Evolutionary conservation across 2,113 vertebrate genomes (phyloP), one percentile per base, ranked within the genome.

Genomic region (Bostrychus sinensis): DNA sequence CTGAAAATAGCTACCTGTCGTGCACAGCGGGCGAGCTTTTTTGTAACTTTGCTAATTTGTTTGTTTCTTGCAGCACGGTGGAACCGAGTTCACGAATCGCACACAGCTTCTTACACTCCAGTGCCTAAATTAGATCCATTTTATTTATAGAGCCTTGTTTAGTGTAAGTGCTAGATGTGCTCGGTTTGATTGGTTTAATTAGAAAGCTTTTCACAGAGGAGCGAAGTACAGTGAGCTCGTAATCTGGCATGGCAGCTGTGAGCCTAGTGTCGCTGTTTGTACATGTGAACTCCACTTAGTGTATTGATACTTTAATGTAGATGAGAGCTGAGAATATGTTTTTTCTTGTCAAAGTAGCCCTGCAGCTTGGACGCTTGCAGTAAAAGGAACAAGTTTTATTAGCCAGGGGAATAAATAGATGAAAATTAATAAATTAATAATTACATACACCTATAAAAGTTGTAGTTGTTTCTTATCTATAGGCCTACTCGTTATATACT

Each of bases 141-240:
- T 77, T 83, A 85, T 88, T 88, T 84, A 79, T 86, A 86, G 82
- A 39, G 34, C 41, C n/a, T 42, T 23, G 3, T 76, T 85, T 76
- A 75, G 75, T 73, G 67, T 75, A 70, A 82, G 72, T 62, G 71
- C 76, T 66, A 70, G 76, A 78, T 75, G 72, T 54, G 66, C 50
- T 63, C 2, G 5, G 42, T 85, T 60, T 83, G 69, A 80, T 78
- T 75, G 51, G 60, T 75, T 67, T 78, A 69, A 83, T 81, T 76
- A 79, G 43, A 62, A 73, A 51, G 54, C 63, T 45, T 22, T 65
- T 77, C 57, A 55, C 62, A 72, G 50, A 17, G 14, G 59, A 62
- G 48, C 13, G 64, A 81, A 45, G 70, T 48, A 59, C 59, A 66
- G 56, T 39, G 17, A 14, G 43, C 20, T 48, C n/a, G 34, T 39